These are phyloP conservation scores for Cybosia mesomella DNA, from an alignment of 2,888 invertebrate genomes.

Conservation along the genomic window DNA sequence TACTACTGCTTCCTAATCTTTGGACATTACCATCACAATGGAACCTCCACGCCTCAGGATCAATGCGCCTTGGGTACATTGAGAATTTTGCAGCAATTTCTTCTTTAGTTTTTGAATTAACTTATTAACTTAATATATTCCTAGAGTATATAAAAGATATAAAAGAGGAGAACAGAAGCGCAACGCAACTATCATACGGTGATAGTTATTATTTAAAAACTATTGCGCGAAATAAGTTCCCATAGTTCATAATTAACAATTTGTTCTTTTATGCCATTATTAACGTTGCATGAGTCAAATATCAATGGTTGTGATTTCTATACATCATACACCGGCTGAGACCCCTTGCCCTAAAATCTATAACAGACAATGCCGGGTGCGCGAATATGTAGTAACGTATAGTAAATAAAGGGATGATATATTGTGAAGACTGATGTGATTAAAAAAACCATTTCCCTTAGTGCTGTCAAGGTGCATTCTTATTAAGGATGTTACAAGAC, in stretches of 20 bases:
- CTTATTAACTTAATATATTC: background rate
- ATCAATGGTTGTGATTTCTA: slow-evolving; percentile 58
- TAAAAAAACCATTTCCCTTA: slow-evolving; percentile 84
- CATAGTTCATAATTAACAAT: slow-evolving; percentile 54
- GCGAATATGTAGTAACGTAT: slow-evolving; percentile 80
- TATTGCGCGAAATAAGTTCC: slow-evolving; percentile 47
- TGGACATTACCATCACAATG: slow-evolving; percentile 74
- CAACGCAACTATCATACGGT: background rate
- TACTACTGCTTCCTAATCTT: slow-evolving; percentile 67
- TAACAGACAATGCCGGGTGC: slow-evolving; percentile 75
- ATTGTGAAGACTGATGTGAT: slow-evolving; percentile 82
- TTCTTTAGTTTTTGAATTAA: background rate
- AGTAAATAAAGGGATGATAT: slow-evolving; percentile 86
- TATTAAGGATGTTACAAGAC: slow-evolving; percentile 57
- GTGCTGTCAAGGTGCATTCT: slow-evolving; percentile 84
- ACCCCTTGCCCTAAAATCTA: slow-evolving; percentile 65
- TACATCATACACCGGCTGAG: slow-evolving; percentile 56
- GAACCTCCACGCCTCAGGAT: slow-evolving; percentile 69
- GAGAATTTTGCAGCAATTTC: slow-evolving; percentile 2
- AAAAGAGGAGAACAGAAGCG: too few species aligned
- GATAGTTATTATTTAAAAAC: background rate
- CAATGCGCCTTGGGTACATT: slow-evolving; percentile 53
- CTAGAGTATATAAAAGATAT: background rate
- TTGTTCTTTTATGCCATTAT: slow-evolving; percentile 50
- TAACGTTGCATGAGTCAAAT: slow-evolving; percentile 59